Evolutionary conservation across 2,113 vertebrate species (phyloP).

Genomic region (Cyanoderma ruficeps): DNA sequence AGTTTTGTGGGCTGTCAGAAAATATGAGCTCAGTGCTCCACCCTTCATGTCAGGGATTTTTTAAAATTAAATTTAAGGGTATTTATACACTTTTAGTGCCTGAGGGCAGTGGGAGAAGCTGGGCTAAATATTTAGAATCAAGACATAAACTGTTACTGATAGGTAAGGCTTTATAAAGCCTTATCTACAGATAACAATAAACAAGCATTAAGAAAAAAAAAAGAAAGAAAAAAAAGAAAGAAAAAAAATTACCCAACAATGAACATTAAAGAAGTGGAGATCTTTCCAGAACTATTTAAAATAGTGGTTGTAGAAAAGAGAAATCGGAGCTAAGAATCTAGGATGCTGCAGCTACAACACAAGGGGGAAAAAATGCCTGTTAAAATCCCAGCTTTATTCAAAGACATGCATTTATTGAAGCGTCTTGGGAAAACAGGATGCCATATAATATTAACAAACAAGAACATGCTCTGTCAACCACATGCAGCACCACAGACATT

Average conservation of each 20-base stretch:
- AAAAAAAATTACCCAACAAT: background rate
- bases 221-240: rapidly evolving
- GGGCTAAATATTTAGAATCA: background rate
- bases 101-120: background rate
- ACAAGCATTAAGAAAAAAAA: background rate
- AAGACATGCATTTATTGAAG: slow-evolving; percentile 29
- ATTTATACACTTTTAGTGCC: background rate
- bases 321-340: background rate
- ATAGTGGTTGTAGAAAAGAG: background rate
- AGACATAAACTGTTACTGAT: background rate
- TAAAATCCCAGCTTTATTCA: slow-evolving; percentile 15
- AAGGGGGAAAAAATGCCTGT: background rate
- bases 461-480: slow-evolving; percentile 47
- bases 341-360: background rate
- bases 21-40: background rate
- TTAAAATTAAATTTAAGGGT: background rate
- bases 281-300: slow-evolving; percentile 6
- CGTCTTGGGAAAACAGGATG: slow-evolving; percentile 13
- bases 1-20: background rate
- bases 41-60: background rate
- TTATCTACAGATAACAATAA: background rate
- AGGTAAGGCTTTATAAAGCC: background rate
- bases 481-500: slow-evolving; percentile 20
- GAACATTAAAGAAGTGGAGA: background rate
- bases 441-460: slow-evolving; percentile 56